Conservation (phyloP, 2,113 vertebrate genomes). For the Sylvilagus bachmani region DNA sequence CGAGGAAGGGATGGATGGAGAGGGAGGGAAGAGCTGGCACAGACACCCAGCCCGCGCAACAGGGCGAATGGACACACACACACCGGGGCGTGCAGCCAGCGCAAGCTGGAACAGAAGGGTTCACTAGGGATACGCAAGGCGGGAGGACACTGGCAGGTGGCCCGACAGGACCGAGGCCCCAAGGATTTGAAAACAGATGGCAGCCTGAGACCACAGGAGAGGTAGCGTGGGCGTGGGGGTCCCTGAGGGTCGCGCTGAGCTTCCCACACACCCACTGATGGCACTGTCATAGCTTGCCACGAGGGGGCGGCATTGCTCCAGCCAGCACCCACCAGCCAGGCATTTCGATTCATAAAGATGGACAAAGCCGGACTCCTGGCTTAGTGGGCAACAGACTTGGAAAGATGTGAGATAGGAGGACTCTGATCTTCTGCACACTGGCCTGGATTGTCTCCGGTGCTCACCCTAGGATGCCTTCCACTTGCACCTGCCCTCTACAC, state of each 20-base stretch:
- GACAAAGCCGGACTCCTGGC: background rate
- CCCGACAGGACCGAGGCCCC: background rate
- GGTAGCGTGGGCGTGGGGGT: too few species aligned
- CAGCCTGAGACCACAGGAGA: background rate
- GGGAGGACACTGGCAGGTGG: too few species aligned
- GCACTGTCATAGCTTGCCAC: background rate
- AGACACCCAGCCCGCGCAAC: background rate
- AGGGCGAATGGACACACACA: background rate
- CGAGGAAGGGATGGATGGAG: background rate
- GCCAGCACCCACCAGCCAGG: background rate
- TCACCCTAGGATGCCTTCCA: background rate
- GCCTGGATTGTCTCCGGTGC: background rate
- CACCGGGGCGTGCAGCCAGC: background rate
- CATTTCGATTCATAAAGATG: accelerated
- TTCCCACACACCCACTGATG: background rate
- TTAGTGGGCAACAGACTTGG: background rate
- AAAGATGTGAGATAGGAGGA: background rate
- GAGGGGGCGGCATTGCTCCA: slow-evolving; percentile 29
- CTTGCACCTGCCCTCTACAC: background rate
- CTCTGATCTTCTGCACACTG: background rate
- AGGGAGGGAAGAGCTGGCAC: background rate
- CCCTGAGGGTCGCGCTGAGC: background rate
- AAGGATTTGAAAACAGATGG: background rate
- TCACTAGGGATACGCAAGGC: background rate
- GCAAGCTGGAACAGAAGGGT: background rate